Conservation (phyloP, 2,888 invertebrate genomes). For the Dascillus cervinus region DNA sequence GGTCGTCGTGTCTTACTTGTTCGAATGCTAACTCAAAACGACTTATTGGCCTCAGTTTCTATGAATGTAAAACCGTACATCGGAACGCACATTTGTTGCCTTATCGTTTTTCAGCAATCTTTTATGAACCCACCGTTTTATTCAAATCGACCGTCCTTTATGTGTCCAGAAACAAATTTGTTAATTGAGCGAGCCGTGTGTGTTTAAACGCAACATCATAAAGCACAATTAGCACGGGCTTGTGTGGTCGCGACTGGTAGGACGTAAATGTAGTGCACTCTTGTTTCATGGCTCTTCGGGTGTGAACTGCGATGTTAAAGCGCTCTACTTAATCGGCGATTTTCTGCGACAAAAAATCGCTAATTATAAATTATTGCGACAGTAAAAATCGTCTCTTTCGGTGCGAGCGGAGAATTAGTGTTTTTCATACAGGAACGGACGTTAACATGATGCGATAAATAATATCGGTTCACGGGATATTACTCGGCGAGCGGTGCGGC, state of each 20-base stretch:
- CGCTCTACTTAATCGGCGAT: no score
- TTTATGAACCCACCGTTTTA: no score
- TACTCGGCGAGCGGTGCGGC: constrained; percentile 7
- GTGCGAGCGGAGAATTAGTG: constrained; percentile 21
- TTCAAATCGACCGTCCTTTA: no score
- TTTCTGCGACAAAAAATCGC: no score
- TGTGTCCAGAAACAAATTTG: constrained; percentile 26
- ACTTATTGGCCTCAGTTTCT: constrained; percentile 28
- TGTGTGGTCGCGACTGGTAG: constrained; percentile 24
- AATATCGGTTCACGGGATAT: constrained; percentile 18
- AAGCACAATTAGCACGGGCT: constrained; percentile 31
- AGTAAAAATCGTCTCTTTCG: no score
- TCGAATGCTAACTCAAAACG: constrained; percentile 27
- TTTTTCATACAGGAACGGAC: constrained; percentile 22
- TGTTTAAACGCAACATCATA: constrained; percentile 25
- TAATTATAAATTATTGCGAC: no score
- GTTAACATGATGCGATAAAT: constrained; percentile 23
- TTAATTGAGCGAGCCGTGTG: constrained; percentile 25
- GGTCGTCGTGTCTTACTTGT: constrained; percentile 29
- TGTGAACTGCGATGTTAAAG: no score
- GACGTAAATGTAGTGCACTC: constrained; percentile 19
- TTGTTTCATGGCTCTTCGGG: constrained; percentile 28
- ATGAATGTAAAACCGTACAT: constrained; percentile 21
- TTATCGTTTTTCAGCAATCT: constrained; percentile 23
- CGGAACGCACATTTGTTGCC: constrained; percentile 23